Evolutionary conservation across 2,113 vertebrate species (phyloP).

Genomic region (Esox niger): DNA sequence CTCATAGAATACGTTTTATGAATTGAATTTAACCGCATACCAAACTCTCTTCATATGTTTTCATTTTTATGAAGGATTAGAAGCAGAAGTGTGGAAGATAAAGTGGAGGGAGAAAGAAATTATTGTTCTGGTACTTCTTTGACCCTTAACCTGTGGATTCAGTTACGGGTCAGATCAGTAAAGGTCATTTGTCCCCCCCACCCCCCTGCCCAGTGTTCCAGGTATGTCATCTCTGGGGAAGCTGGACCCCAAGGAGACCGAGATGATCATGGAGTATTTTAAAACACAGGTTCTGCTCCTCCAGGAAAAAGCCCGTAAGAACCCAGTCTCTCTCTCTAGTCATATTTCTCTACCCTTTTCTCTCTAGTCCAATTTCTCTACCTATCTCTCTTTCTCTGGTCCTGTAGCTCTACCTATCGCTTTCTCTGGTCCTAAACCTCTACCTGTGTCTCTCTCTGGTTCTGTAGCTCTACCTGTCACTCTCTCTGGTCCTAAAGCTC

Average conservation of each 20-base stretch:
- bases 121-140: too few species aligned
- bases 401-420: background rate
- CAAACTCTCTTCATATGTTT: too few species aligned
- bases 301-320: background rate
- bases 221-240: background rate
- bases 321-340: background rate
- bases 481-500: background rate
- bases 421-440: too few species aligned
- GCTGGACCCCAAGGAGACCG: too few species aligned
- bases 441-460: background rate
- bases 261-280: too few species aligned
- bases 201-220: background rate
- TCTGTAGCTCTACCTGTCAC: background rate
- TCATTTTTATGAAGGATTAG: too few species aligned
- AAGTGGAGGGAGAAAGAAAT: background rate
- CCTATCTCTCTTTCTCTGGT: background rate
- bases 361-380: background rate
- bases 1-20: too few species aligned
- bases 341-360: background rate
- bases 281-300: too few species aligned
- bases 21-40: too few species aligned
- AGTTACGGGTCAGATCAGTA: too few species aligned
- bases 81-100: too few species aligned
- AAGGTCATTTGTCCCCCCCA: background rate
- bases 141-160: too few species aligned